phyloP scores from a whole-genome alignment of 2,888 invertebrate species.

The Noctua pronuba region DNA sequence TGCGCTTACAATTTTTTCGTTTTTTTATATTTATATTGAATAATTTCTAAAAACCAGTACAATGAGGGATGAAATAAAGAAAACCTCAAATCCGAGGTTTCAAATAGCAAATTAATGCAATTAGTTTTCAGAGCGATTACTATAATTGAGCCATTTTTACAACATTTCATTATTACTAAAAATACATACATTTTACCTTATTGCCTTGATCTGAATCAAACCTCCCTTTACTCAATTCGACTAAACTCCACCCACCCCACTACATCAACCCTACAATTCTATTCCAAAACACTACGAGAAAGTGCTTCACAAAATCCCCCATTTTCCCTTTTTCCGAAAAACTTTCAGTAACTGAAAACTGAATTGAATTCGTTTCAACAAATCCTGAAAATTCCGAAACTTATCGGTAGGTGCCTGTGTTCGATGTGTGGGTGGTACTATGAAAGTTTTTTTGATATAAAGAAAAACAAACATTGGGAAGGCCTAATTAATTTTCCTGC shows the following conservation, averaged over 20 bases:
- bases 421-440: conserved; percentile 2
- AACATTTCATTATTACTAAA: not conserved
- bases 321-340: conserved; percentile 48
- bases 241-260: not conserved
- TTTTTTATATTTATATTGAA: not conserved
- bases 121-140: not conserved
- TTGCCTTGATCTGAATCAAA: not conserved
- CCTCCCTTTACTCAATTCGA: not conserved
- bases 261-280: conserved; percentile 30
- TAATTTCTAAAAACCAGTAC: not conserved
- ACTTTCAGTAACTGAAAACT: conserved; percentile 59
- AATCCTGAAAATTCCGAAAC: conserved; percentile 43
- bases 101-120: not conserved
- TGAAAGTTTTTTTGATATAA: conserved; percentile 36
- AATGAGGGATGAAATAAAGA: not conserved
- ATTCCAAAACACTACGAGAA: conserved; percentile 39
- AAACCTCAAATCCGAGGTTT: not conserved
- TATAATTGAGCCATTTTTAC: not conserved
- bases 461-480: conserved; percentile 49
- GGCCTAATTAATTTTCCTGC: conserved; percentile 53
- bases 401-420: conserved; percentile 42
- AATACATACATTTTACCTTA: not conserved
- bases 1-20: not conserved
- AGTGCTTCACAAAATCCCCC: conserved; percentile 30
- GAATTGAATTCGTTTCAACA: conserved; percentile 59